Evolutionary conservation across 2,888 invertebrate genomes (phyloP), one percentile per base, ranked within the genome.

Genomic region (Polietes domitor): DNA sequence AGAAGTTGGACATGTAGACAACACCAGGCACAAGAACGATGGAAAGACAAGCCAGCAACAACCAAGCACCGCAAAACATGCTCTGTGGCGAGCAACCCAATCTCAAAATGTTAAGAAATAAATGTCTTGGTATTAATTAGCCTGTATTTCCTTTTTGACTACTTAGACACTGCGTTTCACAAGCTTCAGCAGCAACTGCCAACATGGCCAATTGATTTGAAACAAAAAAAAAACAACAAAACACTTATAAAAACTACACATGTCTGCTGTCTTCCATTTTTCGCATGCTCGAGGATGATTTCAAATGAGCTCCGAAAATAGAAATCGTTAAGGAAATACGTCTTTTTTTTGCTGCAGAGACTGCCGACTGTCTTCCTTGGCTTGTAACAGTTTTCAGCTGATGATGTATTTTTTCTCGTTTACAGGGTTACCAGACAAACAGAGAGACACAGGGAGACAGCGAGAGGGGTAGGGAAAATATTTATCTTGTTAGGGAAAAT

Each of bases 291-390:
- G 26, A 6, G 71, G 71, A 61, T 63, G 71, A 63, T 68, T 43
- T 24, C 70, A 47, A 61, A 77, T 43, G 26, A 17, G 68, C 12
- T 21, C 15, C 0, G 9, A 41, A 1, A 21, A 68, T 17, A 63
- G 19, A 28, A 63, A 63, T 24, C n/a, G 86, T 86, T 87, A 87
- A 86, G 85, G 87, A 87, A 87, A 77, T 81, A 85, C 85, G 86
- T 86, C 86, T 87, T 87, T 87, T 86, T 87, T 85, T 86, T 76
- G 84, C 15, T 32, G 5, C 17, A 32, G 17, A n/a, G n/a, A n/a
- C n/a, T n/a, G n/a, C n/a, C n/a, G n/a, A n/a, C n/a, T 19, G 19
- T 15, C 12, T 24, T 12, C 58, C 15, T 12, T 26, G 2, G 26
- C 21, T 19, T 17, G 37, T 15, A 4, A 41, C 68, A 65, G 7